Evolutionary conservation across 2,888 invertebrate genomes (phyloP).

Genomic region (Steinernema scapterisci): DNA sequence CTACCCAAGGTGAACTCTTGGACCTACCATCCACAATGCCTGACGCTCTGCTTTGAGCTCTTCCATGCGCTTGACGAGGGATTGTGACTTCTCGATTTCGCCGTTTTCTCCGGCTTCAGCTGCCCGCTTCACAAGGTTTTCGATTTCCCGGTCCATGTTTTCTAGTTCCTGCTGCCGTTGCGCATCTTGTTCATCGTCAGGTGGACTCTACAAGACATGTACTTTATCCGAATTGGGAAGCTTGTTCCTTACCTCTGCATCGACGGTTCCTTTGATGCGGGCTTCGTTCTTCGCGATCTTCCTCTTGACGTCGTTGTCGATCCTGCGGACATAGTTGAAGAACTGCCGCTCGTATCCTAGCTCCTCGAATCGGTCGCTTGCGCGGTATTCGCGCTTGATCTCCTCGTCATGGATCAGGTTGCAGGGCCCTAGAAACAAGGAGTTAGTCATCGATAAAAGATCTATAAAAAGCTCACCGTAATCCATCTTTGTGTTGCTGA

Average conservation of each 20-base stretch:
- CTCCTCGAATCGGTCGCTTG: constrained; percentile 48
- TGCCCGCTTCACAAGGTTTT: constrained; percentile 35
- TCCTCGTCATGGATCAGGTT: constrained; percentile 94
- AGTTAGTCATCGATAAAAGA: background rate
- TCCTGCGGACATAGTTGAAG: constrained; percentile 41
- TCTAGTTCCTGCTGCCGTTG: constrained; percentile 32
- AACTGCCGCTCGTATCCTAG: constrained; percentile 57
- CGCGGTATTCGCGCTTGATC: constrained; percentile 78
- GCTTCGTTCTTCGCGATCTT: constrained; percentile 48
- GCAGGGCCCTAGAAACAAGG: constrained; percentile 75
- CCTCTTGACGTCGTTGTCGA: constrained; percentile 56
- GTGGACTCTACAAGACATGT: background rate
- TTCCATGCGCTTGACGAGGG: constrained; percentile 38
- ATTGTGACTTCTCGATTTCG: constrained; percentile 42
- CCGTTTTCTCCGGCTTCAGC: constrained; percentile 38
- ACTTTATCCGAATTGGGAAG: background rate
- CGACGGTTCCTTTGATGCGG: constrained; percentile 36
- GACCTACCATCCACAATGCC: background rate
- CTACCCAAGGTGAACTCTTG: constrained; percentile 22
- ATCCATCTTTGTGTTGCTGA: constrained; percentile 95
- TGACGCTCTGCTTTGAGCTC: background rate
- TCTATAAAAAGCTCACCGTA: constrained; percentile 73
- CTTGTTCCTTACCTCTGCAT: background rate
- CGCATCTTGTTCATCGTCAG: constrained; percentile 21
- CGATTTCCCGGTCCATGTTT: constrained; percentile 41